phyloP scores from a whole-genome alignment of 35 echinoderm and acorn worm genomes.

The Heliocidaris erythrogramma region DNA sequence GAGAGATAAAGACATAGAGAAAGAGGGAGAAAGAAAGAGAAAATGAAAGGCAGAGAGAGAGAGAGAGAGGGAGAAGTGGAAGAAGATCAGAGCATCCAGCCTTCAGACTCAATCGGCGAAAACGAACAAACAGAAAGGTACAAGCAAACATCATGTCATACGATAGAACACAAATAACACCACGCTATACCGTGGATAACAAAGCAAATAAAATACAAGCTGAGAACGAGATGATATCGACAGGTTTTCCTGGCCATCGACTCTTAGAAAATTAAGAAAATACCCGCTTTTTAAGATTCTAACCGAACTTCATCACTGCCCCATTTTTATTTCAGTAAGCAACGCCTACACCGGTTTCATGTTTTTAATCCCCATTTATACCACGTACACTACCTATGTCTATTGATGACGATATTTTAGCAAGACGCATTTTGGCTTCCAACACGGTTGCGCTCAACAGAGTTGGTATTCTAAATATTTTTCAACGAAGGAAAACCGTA shows the following conservation, averaged over 20 bases:
- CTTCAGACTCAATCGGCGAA: background rate
- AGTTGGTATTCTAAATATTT: no score
- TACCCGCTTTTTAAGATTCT: background rate
- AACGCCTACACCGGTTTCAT: no score
- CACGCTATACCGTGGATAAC: conserved; percentile 1
- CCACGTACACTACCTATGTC: no score
- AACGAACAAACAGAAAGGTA: conserved; percentile 27
- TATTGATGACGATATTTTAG: no score
- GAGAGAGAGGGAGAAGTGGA: no score
- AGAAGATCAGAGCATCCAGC: no score
- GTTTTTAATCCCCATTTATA: no score
- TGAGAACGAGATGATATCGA: conserved; percentile 10
- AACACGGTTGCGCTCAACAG: no score
- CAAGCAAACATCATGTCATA: conserved; percentile 7
- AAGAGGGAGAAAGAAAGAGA: background rate
- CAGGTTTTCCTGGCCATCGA: background rate
- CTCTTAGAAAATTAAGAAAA: conserved; percentile 26
- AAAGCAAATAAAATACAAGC: background rate
- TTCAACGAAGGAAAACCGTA: no score
- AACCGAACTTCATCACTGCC: background rate
- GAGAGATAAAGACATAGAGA: background rate
- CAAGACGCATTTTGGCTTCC: no score
- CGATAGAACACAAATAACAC: conserved; percentile 29
- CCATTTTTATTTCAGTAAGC: no score
- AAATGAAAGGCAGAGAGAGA: no score